These are phyloP conservation scores for Mareca strepera DNA, from an alignment of 2,797 vertebrate genomes.

Conservation along the genomic window DNA sequence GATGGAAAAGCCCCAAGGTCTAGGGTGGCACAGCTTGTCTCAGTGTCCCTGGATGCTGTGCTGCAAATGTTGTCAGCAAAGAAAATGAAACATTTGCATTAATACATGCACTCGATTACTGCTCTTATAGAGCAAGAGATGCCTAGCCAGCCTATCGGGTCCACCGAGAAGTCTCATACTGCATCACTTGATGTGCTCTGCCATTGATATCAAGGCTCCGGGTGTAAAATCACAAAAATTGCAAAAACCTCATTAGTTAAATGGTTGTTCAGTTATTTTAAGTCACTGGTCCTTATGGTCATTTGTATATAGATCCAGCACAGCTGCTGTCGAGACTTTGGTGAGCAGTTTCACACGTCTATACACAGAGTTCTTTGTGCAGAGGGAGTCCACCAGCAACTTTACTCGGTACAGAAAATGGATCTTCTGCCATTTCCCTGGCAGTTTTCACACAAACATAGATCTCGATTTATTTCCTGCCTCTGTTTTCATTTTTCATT, in stretches of 20 bases:
- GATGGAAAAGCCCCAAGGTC: neutral
- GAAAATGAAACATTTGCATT: neutral
- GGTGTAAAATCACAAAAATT: neutral
- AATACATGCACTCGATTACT: neutral
- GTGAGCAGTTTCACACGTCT: neutral
- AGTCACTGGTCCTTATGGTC: neutral
- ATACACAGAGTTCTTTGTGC: neutral
- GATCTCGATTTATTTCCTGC: neutral
- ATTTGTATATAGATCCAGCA: neutral
- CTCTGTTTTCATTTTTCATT: neutral
- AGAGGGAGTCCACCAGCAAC: neutral
- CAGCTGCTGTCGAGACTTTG: neutral
- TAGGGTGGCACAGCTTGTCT: neutral
- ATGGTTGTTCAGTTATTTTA: neutral
- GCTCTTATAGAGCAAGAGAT: neutral
- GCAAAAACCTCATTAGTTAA: neutral
- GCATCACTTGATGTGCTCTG: neutral
- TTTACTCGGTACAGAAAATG: neutral
- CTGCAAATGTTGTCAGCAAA: neutral
- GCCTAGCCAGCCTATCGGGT: neutral
- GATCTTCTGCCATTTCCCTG: neutral
- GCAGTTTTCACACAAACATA: neutral
- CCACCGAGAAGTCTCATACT: neutral
- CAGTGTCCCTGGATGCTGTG: neutral
- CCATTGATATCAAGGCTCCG: neutral